Evolutionary conservation across 1,140 invertebrate genomes (phyloP), one percentile per base, ranked within the genome.

Genomic region (Lepidostoma basale): DNA sequence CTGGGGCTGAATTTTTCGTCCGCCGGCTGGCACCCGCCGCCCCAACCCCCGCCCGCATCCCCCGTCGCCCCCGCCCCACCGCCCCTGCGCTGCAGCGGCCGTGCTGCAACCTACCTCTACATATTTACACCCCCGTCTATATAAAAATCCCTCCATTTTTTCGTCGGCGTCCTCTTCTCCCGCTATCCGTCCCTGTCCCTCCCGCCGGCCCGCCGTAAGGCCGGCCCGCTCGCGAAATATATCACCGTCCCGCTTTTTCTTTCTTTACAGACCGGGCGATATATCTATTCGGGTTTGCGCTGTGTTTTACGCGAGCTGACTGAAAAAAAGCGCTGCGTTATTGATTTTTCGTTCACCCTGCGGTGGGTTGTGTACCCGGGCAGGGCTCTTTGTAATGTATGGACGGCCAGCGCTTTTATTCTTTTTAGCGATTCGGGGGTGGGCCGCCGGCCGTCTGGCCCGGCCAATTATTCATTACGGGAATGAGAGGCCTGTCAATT

Each of bases 281-380:
- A 62, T 62, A 67, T 62, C 64, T 60, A 63, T 58, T 58, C 59
- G 54, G 64, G 44, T 60, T 36, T 59, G 59, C 45, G 70, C 70
- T 73, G 70, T 73, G 72, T 73, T 73, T 69, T 73, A 73, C 72
- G 72, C 67, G 72, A 73, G 70, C 70, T 69, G 60, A 59, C 72
- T 73, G 72, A 73, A 73, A 73, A 73, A 73, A 73, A 73, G 72
- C 68, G 67, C 71, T 73, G 72, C 72, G 72, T 70, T 73, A 73
- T 73, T 73, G 72, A 73, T 73, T 73, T 73, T 73, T 73, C 72
- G 64, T 67, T 59, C 62, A 67, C 67, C 62, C 70, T 67, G 70
- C 33, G 67, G 70, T 67, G 67, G 70, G 54, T 30, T 62, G 67
- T 40, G 65, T 45, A 45, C 65, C 66, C 44, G 12, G 45, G 42